phyloP scores from a whole-genome alignment of 2,113 vertebrate species.

The Lepus europaeus region DNA sequence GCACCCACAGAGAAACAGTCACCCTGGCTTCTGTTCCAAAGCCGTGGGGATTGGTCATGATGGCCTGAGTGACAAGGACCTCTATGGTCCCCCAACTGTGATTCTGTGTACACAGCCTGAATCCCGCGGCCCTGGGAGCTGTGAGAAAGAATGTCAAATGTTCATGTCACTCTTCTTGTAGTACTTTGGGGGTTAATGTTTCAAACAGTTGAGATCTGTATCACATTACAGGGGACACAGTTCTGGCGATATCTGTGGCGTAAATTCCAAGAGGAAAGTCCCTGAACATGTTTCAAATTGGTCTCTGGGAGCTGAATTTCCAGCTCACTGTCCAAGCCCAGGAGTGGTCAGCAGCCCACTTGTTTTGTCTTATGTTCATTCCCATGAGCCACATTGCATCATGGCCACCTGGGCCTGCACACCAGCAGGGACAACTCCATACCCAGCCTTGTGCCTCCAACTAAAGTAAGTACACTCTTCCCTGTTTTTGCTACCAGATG shows the following conservation, averaged over 20 bases:
- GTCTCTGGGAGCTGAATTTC: background rate
- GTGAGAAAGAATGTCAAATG: background rate
- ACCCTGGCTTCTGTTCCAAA: background rate
- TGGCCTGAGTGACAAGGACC: no score
- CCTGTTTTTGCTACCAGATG: background rate
- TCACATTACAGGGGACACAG: background rate
- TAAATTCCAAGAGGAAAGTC: slow-evolving; percentile 37
- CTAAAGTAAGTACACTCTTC: background rate
- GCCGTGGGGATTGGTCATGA: background rate
- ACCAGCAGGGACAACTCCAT: background rate
- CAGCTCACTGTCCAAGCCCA: background rate
- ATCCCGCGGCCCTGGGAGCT: background rate
- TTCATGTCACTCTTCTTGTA: background rate
- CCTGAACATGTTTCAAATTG: slow-evolving; percentile 8
- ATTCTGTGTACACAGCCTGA: background rate
- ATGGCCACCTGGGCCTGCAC: background rate
- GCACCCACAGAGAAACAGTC: background rate
- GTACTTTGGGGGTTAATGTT: background rate
- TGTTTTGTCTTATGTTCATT: background rate
- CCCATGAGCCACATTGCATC: background rate
- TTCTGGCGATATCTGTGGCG: background rate
- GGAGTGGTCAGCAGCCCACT: background rate
- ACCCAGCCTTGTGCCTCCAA: background rate
- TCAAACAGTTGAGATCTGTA: background rate
- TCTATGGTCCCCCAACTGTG: background rate